Conservation (phyloP, 2,113 vertebrate species). For the Cyprinodon tularosa region DNA sequence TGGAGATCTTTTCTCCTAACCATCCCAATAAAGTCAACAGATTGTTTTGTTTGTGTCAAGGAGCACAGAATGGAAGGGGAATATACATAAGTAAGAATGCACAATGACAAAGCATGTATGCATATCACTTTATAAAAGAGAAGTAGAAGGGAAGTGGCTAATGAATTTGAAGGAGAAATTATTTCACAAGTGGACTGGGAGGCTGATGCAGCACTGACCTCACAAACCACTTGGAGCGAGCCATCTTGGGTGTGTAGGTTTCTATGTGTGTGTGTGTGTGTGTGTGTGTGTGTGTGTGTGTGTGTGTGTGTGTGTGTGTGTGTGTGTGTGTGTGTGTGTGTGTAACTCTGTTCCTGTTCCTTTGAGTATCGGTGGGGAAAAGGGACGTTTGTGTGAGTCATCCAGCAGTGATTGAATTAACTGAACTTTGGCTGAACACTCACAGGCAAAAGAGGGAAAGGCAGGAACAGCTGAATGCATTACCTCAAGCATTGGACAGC, state of each 20-base stretch:
- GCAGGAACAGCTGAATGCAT: constrained; percentile 37
- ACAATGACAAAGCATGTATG: neutral
- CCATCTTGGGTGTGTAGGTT: constrained; percentile 9
- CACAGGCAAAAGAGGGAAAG: constrained; percentile 25
- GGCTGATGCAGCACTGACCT: constrained; percentile 57
- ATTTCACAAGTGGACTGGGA: constrained; percentile 42
- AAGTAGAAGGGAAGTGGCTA: constrained; percentile 4
- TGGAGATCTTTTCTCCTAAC: neutral
- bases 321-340: constrained; percentile 1
- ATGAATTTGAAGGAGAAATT: constrained; percentile 48
- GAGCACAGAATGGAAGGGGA: constrained; percentile 7
- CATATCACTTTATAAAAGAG: constrained; percentile 10
- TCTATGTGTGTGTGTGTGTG: constrained; percentile 3
- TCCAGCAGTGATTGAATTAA: constrained; percentile 69
- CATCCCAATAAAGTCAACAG: neutral
- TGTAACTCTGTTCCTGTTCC: neutral
- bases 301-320: neutral
- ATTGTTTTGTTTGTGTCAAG: neutral
- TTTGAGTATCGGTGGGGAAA: constrained; percentile 41
- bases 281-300: constrained; percentile 4
- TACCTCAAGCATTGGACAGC: constrained; percentile 48
- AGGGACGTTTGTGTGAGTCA: constrained; percentile 66
- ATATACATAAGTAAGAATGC: neutral
- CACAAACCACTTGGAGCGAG: constrained; percentile 39
- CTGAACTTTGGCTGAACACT: constrained; percentile 62